Evolutionary conservation across 2,113 vertebrate species (phyloP), one percentile per base, ranked within the genome.

Genomic region (Trachemys scripta): DNA sequence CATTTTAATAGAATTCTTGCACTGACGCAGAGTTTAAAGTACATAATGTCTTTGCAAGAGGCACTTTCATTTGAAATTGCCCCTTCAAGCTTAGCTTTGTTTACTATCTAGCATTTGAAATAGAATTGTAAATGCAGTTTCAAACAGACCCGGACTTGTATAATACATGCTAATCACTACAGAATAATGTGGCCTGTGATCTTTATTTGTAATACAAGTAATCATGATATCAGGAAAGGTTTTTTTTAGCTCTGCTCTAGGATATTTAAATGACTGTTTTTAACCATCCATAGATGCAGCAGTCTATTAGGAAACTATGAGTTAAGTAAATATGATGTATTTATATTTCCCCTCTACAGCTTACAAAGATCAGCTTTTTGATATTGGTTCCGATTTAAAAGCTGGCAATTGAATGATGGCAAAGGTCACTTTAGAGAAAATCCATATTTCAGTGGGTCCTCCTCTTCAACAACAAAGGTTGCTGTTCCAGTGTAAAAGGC

Each of bases 401-500:
- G 35, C 82, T 35, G 85, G 76, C 50, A 14, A n/a, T 31, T 9
- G 53, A 51, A 25, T 24, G 0, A 1, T 2, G 54, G 69, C 59
- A 59, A 2, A 0, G 75, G 56, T 98, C 97, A 99, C 94, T 99
- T 99, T 83, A 99, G 98, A 54, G 99, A 98, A 97, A 99, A 99
- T 5, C 99, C 99, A 0, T 98, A 87, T 59, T 96, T 98, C 94
- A 99, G 97, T 0, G 98, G 78, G 96, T 99, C 99, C 0, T 98
- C 97, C 0, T 97, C 98, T 97, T 99, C 99, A 0, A 99, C 96
- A 20, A 98, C 98, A 57, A 99, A 99, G 90, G 94, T 98, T 49
- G 99, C 98, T 27, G 98, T 97, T 4, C 99, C 99, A 0, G 98
- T 99, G 96, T 99, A 99, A 97, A 99, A 98, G 5, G 99, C 99